phyloP scores from a whole-genome alignment of 2,888 invertebrate species.

The Lacanobia wlatinum region DNA sequence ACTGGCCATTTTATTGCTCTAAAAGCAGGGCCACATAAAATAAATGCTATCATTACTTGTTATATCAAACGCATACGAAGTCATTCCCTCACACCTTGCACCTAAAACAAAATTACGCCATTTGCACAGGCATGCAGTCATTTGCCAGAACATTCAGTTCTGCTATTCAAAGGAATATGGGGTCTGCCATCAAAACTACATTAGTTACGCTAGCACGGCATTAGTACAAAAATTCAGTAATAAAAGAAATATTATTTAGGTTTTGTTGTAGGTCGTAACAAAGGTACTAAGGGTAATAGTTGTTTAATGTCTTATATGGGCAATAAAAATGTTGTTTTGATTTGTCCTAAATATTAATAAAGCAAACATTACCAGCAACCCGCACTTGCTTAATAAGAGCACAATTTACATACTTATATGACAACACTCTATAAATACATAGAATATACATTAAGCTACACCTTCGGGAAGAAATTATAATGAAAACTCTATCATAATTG shows the following conservation, averaged over 20 bases:
- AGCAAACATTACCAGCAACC: too few species aligned
- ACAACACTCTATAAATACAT: too few species aligned
- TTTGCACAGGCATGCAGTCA: constrained; percentile 17
- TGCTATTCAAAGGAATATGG: constrained; percentile 25
- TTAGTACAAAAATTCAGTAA: neutral
- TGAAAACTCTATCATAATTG: too few species aligned
- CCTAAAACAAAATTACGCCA: constrained; percentile 10
- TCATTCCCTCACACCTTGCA: neutral
- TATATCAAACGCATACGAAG: neutral
- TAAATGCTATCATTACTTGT: neutral
- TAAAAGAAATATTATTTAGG: constrained; percentile 16
- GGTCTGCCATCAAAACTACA: constrained; percentile 52
- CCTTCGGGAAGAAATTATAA: too few species aligned
- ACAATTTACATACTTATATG: too few species aligned
- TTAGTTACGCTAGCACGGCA: constrained; percentile 22
- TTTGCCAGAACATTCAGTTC: constrained; percentile 23
- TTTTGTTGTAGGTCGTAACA: constrained; percentile 8
- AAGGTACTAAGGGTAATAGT: neutral
- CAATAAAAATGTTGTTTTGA: too few species aligned
- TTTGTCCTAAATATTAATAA: too few species aligned
- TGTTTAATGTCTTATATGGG: neutral
- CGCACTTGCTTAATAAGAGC: too few species aligned
- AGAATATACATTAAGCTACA: too few species aligned
- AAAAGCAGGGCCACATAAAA: too few species aligned
- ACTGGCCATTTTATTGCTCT: too few species aligned